Evolutionary conservation across 2,113 vertebrate species (phyloP), one percentile per base, ranked within the genome.

Genomic region (Ageneiosus marmoratus): DNA sequence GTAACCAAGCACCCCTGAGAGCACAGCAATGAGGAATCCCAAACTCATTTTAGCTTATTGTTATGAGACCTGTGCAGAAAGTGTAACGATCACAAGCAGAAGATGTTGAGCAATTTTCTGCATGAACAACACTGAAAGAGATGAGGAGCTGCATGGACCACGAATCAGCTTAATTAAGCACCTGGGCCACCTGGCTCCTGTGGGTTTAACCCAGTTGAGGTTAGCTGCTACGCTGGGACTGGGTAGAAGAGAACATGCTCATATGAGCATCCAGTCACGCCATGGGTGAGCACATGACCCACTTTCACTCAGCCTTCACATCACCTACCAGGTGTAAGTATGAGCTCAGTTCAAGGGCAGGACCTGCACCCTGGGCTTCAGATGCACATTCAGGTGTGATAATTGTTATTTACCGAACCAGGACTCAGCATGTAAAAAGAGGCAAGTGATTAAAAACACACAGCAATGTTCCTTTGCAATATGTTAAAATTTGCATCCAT

Each of bases 151-250:
- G 74, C 75, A 85, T 50, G 75, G 76, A 60, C 50, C 78, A 83
- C 6, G 34, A 87, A 50, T 56, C 11, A 20, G 37, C 56, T 87
- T 84, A 86, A 87, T 83, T 83, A 86, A 87, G 53, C 50, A 81
- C 69, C 72, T 81, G 80, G 74, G 83, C 48, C 5, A 69, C 44
- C 76, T 70, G 53, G 8, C 46, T 77, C 51, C 79, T 70, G 46
- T 72, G 48, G 80, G 80, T 72, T 73, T 88, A 77, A 81, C 80
- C 75, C 44, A 70, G 29, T n/a, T 41, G 24, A 58, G 63, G 55
- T 56, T 48, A 11, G 44, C 34, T 62, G 70, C 32, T 27, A 27
- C n/a, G 1, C 6, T 55, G 53, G 56, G 27, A 67, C 24, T 16
- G 16, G 2, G 32, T 46, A 20, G 32, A 46, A 13, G n/a, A 74